Percentiles rank a stretch among this genome's conserved stretches.
Conservation (phyloP, 2,797 vertebrate genomes). For the Dendrocincla fuliginosa region DNA sequence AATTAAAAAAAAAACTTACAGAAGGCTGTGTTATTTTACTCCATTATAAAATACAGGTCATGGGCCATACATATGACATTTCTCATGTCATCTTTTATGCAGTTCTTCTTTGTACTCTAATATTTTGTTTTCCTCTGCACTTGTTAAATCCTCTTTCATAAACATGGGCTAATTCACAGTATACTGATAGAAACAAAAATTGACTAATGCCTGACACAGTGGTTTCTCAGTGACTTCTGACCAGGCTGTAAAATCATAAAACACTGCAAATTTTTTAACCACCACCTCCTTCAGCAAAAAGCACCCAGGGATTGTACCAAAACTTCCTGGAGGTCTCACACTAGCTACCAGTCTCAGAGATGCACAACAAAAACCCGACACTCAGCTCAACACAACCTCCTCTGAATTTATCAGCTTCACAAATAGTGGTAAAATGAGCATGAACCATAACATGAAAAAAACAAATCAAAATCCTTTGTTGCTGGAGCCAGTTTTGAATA, state of each 20-base stretch:
- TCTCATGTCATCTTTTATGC: background rate
- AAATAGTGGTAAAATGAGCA: slow-evolving; percentile 9
- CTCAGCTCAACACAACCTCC: background rate
- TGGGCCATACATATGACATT: background rate
- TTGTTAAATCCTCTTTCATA: background rate
- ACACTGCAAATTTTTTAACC: background rate
- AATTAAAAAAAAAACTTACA: background rate
- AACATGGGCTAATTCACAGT: background rate
- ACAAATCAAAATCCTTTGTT: background rate
- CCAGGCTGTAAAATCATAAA: background rate
- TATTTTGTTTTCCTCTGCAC: background rate
- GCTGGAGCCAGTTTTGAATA: slow-evolving; percentile 5
- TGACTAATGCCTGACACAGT: background rate
- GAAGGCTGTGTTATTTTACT: background rate
- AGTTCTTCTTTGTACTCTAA: background rate
- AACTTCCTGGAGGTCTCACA: background rate
- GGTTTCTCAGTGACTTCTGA: background rate
- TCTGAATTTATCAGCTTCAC: background rate
- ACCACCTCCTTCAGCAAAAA: background rate
- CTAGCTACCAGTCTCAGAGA: background rate
- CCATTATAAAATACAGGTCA: background rate
- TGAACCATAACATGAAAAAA: background rate
- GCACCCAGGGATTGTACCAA: background rate
- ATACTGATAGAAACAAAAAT: background rate
- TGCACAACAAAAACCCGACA: background rate